Evolutionary conservation across 2,888 invertebrate genomes (phyloP).

Genomic region (Synanthedon vespiformis): DNA sequence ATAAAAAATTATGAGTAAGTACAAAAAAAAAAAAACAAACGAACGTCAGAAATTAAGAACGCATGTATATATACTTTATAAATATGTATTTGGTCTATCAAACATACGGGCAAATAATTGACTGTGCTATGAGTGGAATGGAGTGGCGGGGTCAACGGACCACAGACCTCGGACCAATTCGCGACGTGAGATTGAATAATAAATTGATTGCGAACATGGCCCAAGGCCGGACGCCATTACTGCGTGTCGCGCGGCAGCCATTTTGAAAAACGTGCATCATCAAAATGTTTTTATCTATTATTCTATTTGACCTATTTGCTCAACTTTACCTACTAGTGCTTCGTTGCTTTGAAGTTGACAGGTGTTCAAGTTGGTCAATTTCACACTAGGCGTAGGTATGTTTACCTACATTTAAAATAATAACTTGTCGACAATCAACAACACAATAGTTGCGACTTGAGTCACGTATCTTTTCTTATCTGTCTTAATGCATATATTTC

Average conservation of each 20-base stretch:
- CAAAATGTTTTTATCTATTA: constrained; percentile 20
- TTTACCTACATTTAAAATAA: too few species aligned
- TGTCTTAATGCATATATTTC: too few species aligned
- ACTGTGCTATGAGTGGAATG: constrained; percentile 17
- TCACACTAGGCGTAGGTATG: too few species aligned
- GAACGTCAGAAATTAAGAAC: constrained; percentile 1
- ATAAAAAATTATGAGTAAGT: too few species aligned
- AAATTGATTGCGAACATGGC: constrained; percentile 61
- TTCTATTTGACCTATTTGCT: constrained; percentile 25
- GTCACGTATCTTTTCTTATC: too few species aligned
- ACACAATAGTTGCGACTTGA: too few species aligned
- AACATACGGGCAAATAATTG: constrained; percentile 17
- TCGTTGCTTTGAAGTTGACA: background rate
- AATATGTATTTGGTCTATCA: constrained; percentile 18
- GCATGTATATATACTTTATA: constrained; percentile 8
- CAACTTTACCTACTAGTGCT: background rate
- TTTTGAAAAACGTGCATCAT: constrained; percentile 42
- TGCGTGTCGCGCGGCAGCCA: constrained; percentile 45
- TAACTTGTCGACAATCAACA: too few species aligned
- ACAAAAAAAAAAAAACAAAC: background rate
- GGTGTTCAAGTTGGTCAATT: background rate
- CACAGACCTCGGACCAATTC: constrained; percentile 66
- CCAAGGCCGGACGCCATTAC: constrained; percentile 62
- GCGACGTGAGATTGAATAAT: constrained; percentile 71
- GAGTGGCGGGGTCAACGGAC: constrained; percentile 56